Base-by-base conservation (phyloP, 2,113 vertebrate genomes). In the Neogale vison region DNA sequence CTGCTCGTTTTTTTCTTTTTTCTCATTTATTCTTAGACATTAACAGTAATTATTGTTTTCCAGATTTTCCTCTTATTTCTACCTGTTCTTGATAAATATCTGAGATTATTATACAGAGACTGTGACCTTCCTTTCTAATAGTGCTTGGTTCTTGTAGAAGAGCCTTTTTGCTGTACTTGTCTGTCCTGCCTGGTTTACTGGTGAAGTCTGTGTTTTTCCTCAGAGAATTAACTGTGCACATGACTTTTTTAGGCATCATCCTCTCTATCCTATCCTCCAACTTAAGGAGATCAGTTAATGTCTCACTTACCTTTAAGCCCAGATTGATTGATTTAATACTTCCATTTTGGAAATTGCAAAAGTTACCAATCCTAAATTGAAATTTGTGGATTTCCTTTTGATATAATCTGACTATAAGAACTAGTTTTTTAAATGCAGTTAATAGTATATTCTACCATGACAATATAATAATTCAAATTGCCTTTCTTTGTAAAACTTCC, bases 401-500 rank as follows among this genome's bases (percentile, higher is more conserved):
- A 72, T 93, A 45, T 20, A 84, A 7, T 83, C 82, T 90, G 90
- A 94, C 34, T 57, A 36, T 86, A 80, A 71, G 39, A 52, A 31
- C 31, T 20, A 59, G 18, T 81, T 84, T 36, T 29, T 96, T 90
- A 67, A 67, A 65, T 90, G 81, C 21, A 83, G 36, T 87, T 94
- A 94, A 67, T 52, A 61, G 15, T 79, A 36, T 79, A 55, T 91
- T 59, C 47, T 29, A 61, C 55, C 34, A 82, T 34, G 21, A 50
- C 63, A 65, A n/a, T 86, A 52, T 34, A 67, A 45, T 34, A 59
- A 77, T 95, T 96, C 50, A 82, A 36, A 14, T 24, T 92, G 31
- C 26, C 47, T 92, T 88, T 90, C 50, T 90, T 92, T 31, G 31
- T 94, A 90, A 96, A 65, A 83, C 34, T 86, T 92, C 5, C 63